Evolutionary conservation across 2,113 vertebrate species (phyloP), one percentile per base, ranked within the genome.

Genomic region (Cygnus buccinator): DNA sequence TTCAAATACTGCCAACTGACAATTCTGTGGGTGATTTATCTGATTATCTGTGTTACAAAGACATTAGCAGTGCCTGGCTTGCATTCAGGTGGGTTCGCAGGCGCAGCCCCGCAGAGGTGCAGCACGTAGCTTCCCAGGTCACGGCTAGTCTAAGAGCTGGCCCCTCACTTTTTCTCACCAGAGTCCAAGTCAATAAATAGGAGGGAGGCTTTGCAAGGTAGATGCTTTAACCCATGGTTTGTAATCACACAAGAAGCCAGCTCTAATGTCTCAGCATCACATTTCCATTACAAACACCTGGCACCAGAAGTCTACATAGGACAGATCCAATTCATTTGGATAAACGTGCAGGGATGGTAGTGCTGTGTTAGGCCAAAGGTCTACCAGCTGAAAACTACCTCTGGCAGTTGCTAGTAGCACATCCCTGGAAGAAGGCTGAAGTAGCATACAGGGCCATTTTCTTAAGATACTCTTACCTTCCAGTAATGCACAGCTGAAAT

Each of bases 1-100:
- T 96, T 96, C 71, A 96, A 48, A 70, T 50, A 21, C 62, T 93
- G 95, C 94, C 95, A 96, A 4, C 54, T 91, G 75, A 95, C 81
- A 82, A 43, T 37, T 48, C 54, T 84, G 81, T 72, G 87, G 81
- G 77, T 95, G 57, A 74, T 85, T 96, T 95, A 95, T 95, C 90
- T 89, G 59, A 84, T 95, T 10, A 20, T 89, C 43, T 41, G 39
- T 59, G 10, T 48, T 75, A 72, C 80, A 73, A 84, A 84, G 26
- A 63, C 70, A 72, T 39, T 72, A 78, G 20, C n/a, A 59, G 70
- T 11, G 52, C 21, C 74, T 91, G 80, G 46, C 62, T 43, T 71
- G 52, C 12, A 23, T 81, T 92, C 80, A 52, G 41, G 61, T 52
- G 66, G 52, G 55, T 82, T 91, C 1, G 3, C 54, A 71, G 57